Conservation (phyloP, 2,113 vertebrate species). For the Tretioscincus oriximinensis region DNA sequence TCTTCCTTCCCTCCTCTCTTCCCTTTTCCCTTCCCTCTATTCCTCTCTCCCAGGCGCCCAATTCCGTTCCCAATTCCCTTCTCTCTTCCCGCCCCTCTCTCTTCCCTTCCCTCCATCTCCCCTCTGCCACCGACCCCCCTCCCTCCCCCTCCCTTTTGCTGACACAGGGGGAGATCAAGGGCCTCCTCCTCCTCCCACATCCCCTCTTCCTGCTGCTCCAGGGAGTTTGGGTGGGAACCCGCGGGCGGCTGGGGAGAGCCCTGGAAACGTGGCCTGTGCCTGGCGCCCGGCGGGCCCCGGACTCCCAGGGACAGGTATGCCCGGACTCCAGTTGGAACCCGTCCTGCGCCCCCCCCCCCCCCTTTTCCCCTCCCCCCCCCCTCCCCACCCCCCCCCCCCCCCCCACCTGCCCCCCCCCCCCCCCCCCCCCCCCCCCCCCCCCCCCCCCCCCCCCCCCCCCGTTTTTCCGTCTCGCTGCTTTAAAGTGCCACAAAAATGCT, state of each 20-base stretch:
- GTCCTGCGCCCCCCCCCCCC: rapidly evolving
- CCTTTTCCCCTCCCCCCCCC: rapidly evolving
- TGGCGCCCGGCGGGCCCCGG: no score
- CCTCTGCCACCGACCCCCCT: no score
- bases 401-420: rapidly evolving
- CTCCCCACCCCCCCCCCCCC: rapidly evolving
- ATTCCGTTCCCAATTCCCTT: background rate
- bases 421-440: rapidly evolving
- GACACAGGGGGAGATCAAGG: background rate
- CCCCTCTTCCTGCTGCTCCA: background rate
- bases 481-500: background rate
- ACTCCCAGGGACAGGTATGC: rapidly evolving
- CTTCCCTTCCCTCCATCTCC: no score
- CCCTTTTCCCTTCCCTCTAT: background rate
- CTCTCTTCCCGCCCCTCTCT: background rate
- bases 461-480: background rate
- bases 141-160: no score
- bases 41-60: background rate
- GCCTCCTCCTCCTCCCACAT: background rate
- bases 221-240: background rate
- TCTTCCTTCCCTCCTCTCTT: background rate
- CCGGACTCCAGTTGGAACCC: background rate
- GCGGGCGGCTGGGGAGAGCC: background rate
- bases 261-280: background rate
- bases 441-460: rapidly evolving